Base-by-base conservation (phyloP, 2,113 vertebrate genomes). In the Planiliza haematocheilus region DNA sequence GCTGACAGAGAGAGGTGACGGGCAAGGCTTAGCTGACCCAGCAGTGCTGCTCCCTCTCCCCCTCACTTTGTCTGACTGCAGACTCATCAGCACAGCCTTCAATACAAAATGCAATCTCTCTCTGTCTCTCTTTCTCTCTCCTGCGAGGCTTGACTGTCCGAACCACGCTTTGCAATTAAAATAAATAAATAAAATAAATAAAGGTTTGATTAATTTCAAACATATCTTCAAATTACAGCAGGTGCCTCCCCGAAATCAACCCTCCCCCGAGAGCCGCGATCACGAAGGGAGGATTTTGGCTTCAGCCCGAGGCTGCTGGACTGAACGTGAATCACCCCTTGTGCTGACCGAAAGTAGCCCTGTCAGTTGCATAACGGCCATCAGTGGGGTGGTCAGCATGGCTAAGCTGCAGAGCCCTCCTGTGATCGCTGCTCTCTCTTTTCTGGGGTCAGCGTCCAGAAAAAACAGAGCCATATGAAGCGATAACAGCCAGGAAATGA, bases 1-100 rank as follows among this genome's bases (percentile, higher is more conserved):
- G 75, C 79, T 56, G 83, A 79, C 90, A 87, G 77, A 82, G 77
- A 82, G 72, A 65, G 77, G 83, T 84, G 83, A 83, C 83, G 84
- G 90, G 77, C 72, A 65, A 77, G 78, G 79, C 87, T 86, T 84
- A 74, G 90, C 90, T 91, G 90, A 91, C 70, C 90, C 89, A 89
- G 90, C 90, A 91, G 55, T 56, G 87, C 73, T 68, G 83, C 81
- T 53, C 83, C 36, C 79, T 17, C 42, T 64, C 61, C 55, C 51
- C 24, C 71, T 66, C 56, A 52, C 75, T 77, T 59, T 77, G 72
- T 83, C 77, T 67, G 74, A 85, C 79, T 90, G 81, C 86, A 85
- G 64, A 85, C 77, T 83, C 82, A 77, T 86, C 87, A 89, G 70
- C 81, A 83, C 1, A 51, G 79, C 75, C 65, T 59, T 82, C 76